Evolutionary conservation across 2,113 vertebrate species (phyloP).

Genomic region (Ginglymostoma cirratum): DNA sequence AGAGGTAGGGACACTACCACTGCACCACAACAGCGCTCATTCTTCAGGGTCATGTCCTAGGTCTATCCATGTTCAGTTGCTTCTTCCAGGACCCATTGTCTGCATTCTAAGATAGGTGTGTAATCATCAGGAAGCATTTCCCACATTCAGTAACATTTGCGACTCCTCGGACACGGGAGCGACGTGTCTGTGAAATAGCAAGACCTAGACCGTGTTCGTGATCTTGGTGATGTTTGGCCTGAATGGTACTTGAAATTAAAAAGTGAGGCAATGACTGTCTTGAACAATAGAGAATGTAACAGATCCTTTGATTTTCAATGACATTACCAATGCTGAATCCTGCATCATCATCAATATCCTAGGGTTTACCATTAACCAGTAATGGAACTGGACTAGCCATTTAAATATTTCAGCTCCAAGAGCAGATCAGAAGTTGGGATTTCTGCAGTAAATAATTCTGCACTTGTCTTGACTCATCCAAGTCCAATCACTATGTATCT

Average conservation of each 20-base stretch:
- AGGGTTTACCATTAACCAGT: neutral
- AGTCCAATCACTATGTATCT: neutral
- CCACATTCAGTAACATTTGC: neutral
- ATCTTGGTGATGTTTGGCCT: neutral
- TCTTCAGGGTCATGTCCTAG: too few relatives aligned
- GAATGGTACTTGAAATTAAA: neutral
- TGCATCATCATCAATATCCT: neutral
- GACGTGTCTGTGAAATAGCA: neutral
- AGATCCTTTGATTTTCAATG: neutral
- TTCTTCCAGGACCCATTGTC: neutral
- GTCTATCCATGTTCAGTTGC: neutral
- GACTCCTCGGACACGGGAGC: neutral
- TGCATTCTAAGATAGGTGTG: neutral
- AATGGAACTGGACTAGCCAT: neutral
- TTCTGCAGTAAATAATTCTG: neutral
- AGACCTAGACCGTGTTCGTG: neutral
- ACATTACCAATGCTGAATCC: neutral
- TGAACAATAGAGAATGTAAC: too few relatives aligned
- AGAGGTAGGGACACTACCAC: too few relatives aligned
- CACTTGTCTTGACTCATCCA: neutral
- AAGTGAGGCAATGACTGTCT: neutral
- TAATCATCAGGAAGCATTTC: neutral
- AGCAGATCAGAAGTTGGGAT: neutral
- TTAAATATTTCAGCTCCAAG: neutral
- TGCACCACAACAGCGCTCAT: too few relatives aligned